phyloP scores from a whole-genome alignment of 2,113 vertebrate species.

The Penelope pileata region DNA sequence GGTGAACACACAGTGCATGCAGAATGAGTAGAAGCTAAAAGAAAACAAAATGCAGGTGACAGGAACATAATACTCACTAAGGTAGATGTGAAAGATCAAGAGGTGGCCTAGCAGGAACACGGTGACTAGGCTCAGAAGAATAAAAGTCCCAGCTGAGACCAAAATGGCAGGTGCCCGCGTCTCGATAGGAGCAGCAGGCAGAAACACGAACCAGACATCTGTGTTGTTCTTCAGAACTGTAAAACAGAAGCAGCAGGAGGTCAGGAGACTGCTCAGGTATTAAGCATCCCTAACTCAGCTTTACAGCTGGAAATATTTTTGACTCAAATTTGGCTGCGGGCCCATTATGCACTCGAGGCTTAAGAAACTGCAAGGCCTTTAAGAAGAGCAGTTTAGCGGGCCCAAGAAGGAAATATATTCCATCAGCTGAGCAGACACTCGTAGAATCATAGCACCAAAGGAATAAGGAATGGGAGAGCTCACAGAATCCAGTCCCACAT shows the following conservation, averaged over 20 bases:
- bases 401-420: not conserved
- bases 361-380: not conserved
- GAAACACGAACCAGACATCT: slow-evolving; percentile 89
- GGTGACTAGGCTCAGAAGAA: slow-evolving; percentile 85
- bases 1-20: not conserved
- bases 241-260: slow-evolving; percentile 17
- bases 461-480: not conserved
- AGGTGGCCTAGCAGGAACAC: slow-evolving; percentile 87
- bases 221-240: slow-evolving; percentile 85
- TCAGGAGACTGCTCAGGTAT: not conserved
- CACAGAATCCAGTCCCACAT: not conserved
- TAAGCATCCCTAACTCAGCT: not conserved
- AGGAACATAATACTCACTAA: slow-evolving; percentile 82
- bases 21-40: not conserved
- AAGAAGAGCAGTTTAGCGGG: not conserved
- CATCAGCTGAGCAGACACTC: not conserved
- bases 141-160: slow-evolving; percentile 83
- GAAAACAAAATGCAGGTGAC: not conserved
- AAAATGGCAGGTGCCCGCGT: slow-evolving; percentile 84
- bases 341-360: not conserved
- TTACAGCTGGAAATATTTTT: not conserved
- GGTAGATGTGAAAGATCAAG: slow-evolving; percentile 94
- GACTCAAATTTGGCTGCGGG: not conserved
- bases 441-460: not conserved
- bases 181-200: slow-evolving; percentile 86